Evolutionary conservation across 2,888 invertebrate genomes (phyloP).

Genomic region (Drosophila birchii): DNA sequence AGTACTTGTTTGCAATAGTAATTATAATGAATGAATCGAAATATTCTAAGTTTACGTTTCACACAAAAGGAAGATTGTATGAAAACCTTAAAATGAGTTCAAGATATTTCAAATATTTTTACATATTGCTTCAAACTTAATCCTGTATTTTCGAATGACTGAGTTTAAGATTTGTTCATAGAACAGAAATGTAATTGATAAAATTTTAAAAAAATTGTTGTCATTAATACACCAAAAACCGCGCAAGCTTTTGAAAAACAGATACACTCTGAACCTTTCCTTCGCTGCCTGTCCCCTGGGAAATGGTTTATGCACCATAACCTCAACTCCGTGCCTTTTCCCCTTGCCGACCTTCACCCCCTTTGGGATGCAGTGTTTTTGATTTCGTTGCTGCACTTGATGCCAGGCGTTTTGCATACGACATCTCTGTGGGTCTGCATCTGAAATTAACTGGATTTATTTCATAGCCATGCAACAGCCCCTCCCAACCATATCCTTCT

Average conservation of each 20-base stretch:
- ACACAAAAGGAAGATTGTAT: neutral
- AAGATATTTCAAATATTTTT: neutral
- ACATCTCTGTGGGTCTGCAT: conserved; percentile 50
- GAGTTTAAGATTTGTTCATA: neutral
- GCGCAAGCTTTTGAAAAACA: too few species aligned
- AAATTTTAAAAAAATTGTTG: too few species aligned
- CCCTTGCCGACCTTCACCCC: neutral
- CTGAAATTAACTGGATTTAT: conserved; percentile 80
- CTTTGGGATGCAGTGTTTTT: conserved; percentile 29
- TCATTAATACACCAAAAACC: neutral
- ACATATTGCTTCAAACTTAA: neutral
- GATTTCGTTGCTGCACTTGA: conserved; percentile 38
- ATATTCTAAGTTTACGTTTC: neutral
- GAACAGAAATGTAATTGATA: neutral
- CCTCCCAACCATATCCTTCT: conserved; percentile 36
- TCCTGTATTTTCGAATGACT: neutral
- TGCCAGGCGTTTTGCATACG: conserved; percentile 36
- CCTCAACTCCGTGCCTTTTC: neutral
- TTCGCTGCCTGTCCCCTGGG: neutral
- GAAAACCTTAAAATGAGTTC: neutral
- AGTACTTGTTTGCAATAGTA: too few species aligned
- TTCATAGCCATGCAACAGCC: conserved; percentile 66
- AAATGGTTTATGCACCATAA: neutral
- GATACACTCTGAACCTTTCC: neutral
- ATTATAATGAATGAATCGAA: neutral